A percentile compares a stretch with the other conserved stretches of the same genome.
Evolutionary conservation across 2,113 vertebrate species (phyloP).

Genomic region (Pholis gunnellus): DNA sequence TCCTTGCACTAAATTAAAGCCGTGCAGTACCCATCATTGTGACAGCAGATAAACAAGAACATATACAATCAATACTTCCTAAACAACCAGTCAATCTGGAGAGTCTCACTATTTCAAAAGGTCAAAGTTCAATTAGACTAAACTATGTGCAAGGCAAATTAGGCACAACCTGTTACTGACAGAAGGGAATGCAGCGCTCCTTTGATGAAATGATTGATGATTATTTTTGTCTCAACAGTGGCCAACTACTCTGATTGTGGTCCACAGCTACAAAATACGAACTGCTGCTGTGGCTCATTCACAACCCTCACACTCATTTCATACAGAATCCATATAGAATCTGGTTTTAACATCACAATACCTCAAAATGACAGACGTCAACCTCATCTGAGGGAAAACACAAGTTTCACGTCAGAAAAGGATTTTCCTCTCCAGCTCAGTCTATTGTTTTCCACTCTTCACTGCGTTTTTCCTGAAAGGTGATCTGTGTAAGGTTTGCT

Average conservation of each 20-base stretch:
- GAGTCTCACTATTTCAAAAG: not conserved
- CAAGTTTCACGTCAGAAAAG: slow-evolving; percentile 38
- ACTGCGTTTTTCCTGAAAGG: slow-evolving; percentile 32
- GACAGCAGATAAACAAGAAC: not conserved
- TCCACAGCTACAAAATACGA: not conserved
- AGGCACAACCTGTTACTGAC: not conserved
- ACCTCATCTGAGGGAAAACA: slow-evolving; percentile 23
- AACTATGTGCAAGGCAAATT: not conserved
- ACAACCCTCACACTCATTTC: not conserved
- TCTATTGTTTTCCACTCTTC: slow-evolving; percentile 52
- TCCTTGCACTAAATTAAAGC: not conserved
- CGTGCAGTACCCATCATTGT: not conserved
- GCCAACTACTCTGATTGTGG: not conserved
- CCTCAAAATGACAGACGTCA: slow-evolving; percentile 33
- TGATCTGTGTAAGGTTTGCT: slow-evolving; percentile 28
- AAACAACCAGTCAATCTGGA: not conserved
- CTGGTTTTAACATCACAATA: slow-evolving; percentile 51
- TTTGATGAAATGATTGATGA: not conserved
- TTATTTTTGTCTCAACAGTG: not conserved
- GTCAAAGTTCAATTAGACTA: slow-evolving; percentile 15
- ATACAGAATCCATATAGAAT: slow-evolving; percentile 15
- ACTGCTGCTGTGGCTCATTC: not conserved
- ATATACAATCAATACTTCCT: not conserved
- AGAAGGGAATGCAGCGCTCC: not conserved
- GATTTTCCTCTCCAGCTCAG: slow-evolving; percentile 46